phyloP scores from a whole-genome alignment of 2,797 vertebrate species.

The Lepus oiostolus region DNA sequence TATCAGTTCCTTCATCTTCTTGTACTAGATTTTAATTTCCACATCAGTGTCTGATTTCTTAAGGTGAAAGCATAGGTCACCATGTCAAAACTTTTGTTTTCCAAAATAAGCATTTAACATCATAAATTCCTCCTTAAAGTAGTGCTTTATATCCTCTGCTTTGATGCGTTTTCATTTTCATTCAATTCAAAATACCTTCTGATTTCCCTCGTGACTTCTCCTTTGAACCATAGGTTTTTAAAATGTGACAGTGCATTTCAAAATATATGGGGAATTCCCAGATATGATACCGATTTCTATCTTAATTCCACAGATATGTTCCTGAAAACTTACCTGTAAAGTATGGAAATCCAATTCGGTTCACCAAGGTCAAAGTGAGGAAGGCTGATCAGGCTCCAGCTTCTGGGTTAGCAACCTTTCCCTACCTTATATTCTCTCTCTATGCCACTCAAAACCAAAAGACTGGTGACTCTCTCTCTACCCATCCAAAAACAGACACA shows the following conservation, averaged over 20 bases:
- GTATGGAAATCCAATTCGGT: background rate
- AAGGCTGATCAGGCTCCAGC: background rate
- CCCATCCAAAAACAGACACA: background rate
- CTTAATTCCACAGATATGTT: slow-evolving; percentile 16
- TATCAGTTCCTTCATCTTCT: slow-evolving; percentile 10
- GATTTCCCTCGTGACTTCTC: background rate
- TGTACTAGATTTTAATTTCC: background rate
- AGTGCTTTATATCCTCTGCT: background rate
- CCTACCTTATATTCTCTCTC: background rate
- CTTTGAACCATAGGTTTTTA: background rate
- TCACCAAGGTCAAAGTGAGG: background rate
- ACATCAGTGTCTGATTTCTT: background rate
- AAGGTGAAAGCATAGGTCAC: background rate
- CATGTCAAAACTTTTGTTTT: slow-evolving; percentile 40
- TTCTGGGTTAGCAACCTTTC: background rate
- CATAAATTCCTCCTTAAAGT: background rate
- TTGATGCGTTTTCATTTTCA: background rate
- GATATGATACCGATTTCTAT: background rate
- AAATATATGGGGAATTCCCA: slow-evolving; percentile 27
- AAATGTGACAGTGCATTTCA: slow-evolving; percentile 17
- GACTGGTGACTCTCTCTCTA: background rate
- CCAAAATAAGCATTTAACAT: background rate
- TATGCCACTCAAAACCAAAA: background rate
- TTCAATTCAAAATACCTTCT: slow-evolving; percentile 47
- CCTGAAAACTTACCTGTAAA: background rate